phyloP scores from a whole-genome alignment of 2,888 invertebrate species.

The Heterodera filipjevi region DNA sequence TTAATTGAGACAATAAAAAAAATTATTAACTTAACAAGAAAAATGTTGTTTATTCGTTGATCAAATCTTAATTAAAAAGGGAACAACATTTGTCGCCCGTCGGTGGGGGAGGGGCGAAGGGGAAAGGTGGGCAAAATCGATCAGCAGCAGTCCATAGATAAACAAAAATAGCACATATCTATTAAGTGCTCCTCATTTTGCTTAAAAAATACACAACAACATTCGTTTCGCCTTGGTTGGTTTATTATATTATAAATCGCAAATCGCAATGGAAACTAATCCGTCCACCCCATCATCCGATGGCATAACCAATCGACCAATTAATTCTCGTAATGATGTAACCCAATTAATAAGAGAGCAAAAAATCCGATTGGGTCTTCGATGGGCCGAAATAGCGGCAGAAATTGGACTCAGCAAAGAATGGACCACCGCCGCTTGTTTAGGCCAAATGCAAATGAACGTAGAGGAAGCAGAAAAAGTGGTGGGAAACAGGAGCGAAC shows the following conservation, averaged over 20 bases:
- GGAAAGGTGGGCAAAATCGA: too few species aligned
- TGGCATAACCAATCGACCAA: neutral
- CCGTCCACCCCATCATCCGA: neutral
- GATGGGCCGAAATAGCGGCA: slow-evolving; percentile 38
- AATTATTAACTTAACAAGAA: too few species aligned
- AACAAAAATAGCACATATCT: too few species aligned
- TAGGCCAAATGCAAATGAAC: slow-evolving; percentile 40
- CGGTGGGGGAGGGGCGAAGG: too few species aligned
- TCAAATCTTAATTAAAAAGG: too few species aligned
- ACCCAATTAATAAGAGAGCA: slow-evolving; percentile 34
- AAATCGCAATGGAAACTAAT: neutral
- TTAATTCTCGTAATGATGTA: slow-evolving; percentile 33
- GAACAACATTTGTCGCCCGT: too few species aligned
- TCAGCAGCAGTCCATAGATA: too few species aligned
- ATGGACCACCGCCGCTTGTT: slow-evolving; percentile 44
- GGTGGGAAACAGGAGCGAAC: slow-evolving; percentile 1
- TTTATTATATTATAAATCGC: too few species aligned
- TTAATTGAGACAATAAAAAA: neutral
- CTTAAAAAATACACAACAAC: too few species aligned
- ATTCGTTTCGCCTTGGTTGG: too few species aligned
- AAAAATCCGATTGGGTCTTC: slow-evolving; percentile 37
- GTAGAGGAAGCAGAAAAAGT: slow-evolving; percentile 35
- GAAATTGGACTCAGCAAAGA: slow-evolving; percentile 38
- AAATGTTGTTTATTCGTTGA: too few species aligned
- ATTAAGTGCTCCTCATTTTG: too few species aligned